phyloP scores from a whole-genome alignment of 2,888 invertebrate genomes.

The Falcaria lacertinaria region DNA sequence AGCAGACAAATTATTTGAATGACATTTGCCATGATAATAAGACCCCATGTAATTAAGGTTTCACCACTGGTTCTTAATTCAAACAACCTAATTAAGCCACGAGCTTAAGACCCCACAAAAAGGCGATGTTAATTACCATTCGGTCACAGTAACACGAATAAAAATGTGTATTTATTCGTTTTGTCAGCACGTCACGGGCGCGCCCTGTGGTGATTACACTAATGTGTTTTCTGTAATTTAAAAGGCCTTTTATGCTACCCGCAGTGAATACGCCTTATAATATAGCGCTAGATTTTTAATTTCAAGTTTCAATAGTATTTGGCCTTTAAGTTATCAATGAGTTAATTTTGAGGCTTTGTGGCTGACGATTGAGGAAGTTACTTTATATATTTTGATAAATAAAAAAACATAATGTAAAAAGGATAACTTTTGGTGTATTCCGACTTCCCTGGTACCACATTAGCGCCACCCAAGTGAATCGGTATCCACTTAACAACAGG shows the following conservation, averaged over 20 bases:
- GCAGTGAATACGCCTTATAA: background rate
- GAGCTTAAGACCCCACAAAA: background rate
- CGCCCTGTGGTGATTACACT: constrained; percentile 44
- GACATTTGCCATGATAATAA: too few relatives aligned
- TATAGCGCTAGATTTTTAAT: background rate
- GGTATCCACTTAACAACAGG: too few relatives aligned
- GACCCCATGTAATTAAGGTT: background rate
- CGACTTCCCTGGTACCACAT: too few relatives aligned
- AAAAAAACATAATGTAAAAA: too few relatives aligned
- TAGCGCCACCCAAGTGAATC: too few relatives aligned
- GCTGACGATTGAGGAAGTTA: too few relatives aligned
- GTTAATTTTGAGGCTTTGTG: too few relatives aligned
- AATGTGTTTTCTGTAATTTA: constrained; percentile 44
- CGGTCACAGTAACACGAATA: constrained; percentile 19
- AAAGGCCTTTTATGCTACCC: constrained; percentile 11
- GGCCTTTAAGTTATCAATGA: too few relatives aligned
- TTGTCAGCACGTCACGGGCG: constrained; percentile 42
- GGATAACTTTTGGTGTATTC: too few relatives aligned
- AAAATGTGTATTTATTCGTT: constrained; percentile 40
- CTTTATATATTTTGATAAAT: too few relatives aligned
- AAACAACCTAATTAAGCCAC: background rate
- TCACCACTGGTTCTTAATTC: background rate
- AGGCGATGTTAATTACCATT: constrained; percentile 15
- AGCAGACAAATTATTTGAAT: too few relatives aligned
- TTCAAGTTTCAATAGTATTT: too few relatives aligned